Conservation (phyloP, 2,888 invertebrate genomes). For the Plagiodera versicolora region DNA sequence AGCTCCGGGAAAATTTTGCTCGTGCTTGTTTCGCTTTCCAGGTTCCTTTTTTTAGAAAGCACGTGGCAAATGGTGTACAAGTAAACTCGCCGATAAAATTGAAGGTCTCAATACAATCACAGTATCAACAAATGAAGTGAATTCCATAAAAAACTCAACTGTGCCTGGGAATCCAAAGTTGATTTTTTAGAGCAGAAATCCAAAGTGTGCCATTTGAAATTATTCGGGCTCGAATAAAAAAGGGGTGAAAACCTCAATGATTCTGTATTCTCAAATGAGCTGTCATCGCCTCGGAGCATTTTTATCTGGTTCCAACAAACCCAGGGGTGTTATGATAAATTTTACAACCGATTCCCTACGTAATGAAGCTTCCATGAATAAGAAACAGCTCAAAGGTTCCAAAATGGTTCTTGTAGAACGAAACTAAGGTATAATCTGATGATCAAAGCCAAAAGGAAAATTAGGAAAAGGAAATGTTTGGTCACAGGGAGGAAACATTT, state of each 20-base stretch:
- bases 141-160: background rate
- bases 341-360: conserved; percentile 1
- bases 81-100: conserved; percentile 1
- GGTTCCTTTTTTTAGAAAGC: too few relatives aligned
- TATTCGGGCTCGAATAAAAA: background rate
- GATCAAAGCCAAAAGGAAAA: conserved; percentile 3
- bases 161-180: background rate
- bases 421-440: conserved; percentile 3
- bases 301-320: conserved; percentile 4
- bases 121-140: background rate
- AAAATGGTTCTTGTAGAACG: conserved; percentile 1
- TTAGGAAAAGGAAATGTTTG: conserved; percentile 1
- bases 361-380: too few relatives aligned
- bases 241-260: background rate
- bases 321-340: conserved; percentile 1
- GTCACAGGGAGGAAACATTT: conserved; percentile 2
- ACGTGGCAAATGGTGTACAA: background rate
- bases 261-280: background rate
- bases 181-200: background rate
- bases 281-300: background rate
- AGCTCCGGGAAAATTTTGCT: too few relatives aligned
- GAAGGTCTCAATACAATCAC: conserved; percentile 3
- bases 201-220: background rate
- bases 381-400: too few relatives aligned
- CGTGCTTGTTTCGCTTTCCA: too few relatives aligned